phyloP scores from a whole-genome alignment of 2,797 vertebrate species.

The Tachyglossus aculeatus region DNA sequence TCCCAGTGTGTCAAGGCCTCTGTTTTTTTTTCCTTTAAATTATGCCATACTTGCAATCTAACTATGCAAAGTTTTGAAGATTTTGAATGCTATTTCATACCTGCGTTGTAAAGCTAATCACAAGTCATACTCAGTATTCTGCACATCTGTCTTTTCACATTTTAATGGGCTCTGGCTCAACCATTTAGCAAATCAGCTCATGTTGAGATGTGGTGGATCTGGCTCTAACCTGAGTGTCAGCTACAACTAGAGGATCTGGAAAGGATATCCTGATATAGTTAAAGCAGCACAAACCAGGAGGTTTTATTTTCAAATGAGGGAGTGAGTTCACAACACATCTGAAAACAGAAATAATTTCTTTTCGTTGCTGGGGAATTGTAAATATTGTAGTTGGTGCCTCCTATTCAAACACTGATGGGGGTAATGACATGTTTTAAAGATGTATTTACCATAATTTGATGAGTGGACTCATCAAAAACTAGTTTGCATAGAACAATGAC shows the following conservation, averaged over 20 bases:
- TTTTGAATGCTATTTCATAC: conserved; percentile 3
- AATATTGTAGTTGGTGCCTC: conserved; percentile 70
- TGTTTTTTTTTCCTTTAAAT: conserved; percentile 2
- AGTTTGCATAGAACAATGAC: conserved; percentile 54
- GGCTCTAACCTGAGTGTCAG: conserved; percentile 30
- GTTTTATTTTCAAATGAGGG: conserved; percentile 44
- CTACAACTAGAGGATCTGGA: conserved; percentile 43
- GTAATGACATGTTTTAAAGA: conserved; percentile 75
- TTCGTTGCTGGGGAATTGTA: conserved; percentile 55
- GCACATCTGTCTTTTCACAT: conserved; percentile 14
- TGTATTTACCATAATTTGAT: conserved; percentile 70
- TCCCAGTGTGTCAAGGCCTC: no score
- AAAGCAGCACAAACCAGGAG: conserved; percentile 41
- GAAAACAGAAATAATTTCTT: conserved; percentile 66
- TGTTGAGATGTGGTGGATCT: conserved; percentile 8
- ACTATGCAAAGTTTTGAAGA: conserved; percentile 33
- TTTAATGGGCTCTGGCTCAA: conserved; percentile 11
- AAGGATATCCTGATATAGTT: conserved; percentile 47
- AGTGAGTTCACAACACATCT: conserved; percentile 51
- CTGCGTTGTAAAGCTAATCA: conserved; percentile 6
- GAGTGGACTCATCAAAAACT: conserved; percentile 58
- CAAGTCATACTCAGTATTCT: background rate
- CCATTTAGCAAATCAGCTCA: conserved; percentile 14
- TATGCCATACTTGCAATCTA: background rate
- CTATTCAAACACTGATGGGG: conserved; percentile 72